phyloP scores from a whole-genome alignment of 2,888 invertebrate genomes.

The Apotomis capreana region DNA sequence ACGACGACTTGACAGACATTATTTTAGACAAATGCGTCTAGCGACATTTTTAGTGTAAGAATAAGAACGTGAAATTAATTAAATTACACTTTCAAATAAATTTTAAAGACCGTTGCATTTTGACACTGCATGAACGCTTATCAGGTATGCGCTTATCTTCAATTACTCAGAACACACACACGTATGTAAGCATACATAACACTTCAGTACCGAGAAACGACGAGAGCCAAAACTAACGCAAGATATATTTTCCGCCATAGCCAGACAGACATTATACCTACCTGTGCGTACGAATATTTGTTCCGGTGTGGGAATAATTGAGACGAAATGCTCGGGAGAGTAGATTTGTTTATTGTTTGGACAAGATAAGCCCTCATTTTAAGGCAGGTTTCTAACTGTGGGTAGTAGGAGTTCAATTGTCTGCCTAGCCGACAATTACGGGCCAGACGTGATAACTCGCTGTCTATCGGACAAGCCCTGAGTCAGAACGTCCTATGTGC shows the following conservation, averaged over 20 bases:
- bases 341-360: constrained; percentile 33
- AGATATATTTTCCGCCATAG: constrained; percentile 22
- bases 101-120: constrained; percentile 13
- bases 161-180: constrained; percentile 8
- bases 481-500: background rate
- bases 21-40: no score
- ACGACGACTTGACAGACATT: no score
- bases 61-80: background rate
- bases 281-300: constrained; percentile 21
- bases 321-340: constrained; percentile 2
- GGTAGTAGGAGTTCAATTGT: constrained; percentile 59
- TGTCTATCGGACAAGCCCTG: constrained; percentile 54
- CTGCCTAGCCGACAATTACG: constrained; percentile 72
- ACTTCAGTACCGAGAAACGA: constrained; percentile 11
- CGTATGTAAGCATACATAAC: background rate
- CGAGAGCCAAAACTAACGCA: constrained; percentile 14
- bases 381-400: constrained; percentile 21
- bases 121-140: constrained; percentile 5
- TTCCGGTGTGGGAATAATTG: constrained; percentile 28
- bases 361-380: constrained; percentile 29
- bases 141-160: constrained; percentile 26
- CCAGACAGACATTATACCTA: constrained; percentile 12
- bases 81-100: background rate
- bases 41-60: background rate
- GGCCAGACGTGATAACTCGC: constrained; percentile 69